These are phyloP conservation scores for Dissostichus mawsoni DNA, from an alignment of 2,113 vertebrate species.

Conservation along the genomic window DNA sequence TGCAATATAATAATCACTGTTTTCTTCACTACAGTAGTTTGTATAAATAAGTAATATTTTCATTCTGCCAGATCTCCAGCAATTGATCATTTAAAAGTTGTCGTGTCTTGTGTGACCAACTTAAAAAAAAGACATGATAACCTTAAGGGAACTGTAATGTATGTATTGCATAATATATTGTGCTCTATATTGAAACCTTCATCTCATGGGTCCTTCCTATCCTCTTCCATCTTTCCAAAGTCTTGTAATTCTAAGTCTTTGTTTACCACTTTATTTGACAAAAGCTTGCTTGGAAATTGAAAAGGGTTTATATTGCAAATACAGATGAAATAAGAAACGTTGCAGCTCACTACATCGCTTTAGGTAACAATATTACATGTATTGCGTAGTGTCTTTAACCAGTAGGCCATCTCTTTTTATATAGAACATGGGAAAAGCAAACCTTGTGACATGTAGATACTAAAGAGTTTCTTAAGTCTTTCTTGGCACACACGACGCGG, in stretches of 20 bases:
- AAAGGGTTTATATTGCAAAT: not conserved
- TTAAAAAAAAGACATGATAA: not conserved
- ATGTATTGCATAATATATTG: not conserved
- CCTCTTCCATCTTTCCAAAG: not conserved
- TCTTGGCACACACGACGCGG: conserved; percentile 34
- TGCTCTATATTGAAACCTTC: not conserved
- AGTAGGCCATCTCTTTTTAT: not conserved
- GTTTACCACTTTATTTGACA: not conserved
- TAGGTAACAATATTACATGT: not conserved
- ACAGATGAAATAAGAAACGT: not conserved
- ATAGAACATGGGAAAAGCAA: conserved; percentile 17
- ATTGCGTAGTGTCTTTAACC: not conserved
- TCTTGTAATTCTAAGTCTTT: not conserved
- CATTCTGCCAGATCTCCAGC: not conserved
- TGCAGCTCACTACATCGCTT: not conserved
- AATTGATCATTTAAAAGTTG: not conserved
- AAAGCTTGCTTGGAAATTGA: not conserved
- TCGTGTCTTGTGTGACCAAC: not conserved
- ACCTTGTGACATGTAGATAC: not conserved
- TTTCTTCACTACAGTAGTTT: not conserved
- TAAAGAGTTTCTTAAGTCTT: conserved; percentile 26
- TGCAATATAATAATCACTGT: not conserved
- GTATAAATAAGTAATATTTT: not conserved
- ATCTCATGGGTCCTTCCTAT: not conserved
- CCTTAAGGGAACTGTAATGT: not conserved